Evolutionary conservation across 2,888 invertebrate genomes (phyloP).

Genomic region (Hyppa rectilinea): DNA sequence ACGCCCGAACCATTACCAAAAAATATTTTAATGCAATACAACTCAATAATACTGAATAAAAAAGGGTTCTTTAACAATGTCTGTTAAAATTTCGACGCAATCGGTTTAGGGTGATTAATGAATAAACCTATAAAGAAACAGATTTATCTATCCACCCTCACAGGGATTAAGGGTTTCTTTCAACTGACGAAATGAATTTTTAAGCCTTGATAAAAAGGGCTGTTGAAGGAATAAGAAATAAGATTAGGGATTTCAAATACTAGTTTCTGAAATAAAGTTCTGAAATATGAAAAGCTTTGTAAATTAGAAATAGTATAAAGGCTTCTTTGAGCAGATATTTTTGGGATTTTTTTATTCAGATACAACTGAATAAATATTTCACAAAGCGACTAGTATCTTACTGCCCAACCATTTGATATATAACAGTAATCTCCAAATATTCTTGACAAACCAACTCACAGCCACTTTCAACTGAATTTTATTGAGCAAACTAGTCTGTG

Average conservation of each 20-base stretch:
- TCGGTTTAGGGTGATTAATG: constrained; percentile 77
- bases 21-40: constrained; percentile 16
- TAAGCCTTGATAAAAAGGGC: constrained; percentile 65
- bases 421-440: constrained; percentile 6
- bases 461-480: constrained; percentile 29
- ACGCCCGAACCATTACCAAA: neutral
- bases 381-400: neutral
- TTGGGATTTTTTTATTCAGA: neutral
- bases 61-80: constrained; percentile 63
- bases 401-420: neutral
- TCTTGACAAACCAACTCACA: constrained; percentile 1
- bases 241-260: constrained; percentile 47
- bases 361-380: neutral
- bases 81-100: constrained; percentile 73
- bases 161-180: constrained; percentile 72
- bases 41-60: constrained; percentile 34
- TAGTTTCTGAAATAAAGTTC: constrained; percentile 37
- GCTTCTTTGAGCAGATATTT: constrained; percentile 9
- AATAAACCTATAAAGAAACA: constrained; percentile 76
- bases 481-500: neutral
- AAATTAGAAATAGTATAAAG: neutral
- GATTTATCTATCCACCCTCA: constrained; percentile 73
- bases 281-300: constrained; percentile 4
- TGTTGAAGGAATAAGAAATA: constrained; percentile 47
- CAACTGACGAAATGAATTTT: constrained; percentile 68